Conservation (phyloP, 1,140 invertebrate genomes). For the Lutraria rhynchaena region DNA sequence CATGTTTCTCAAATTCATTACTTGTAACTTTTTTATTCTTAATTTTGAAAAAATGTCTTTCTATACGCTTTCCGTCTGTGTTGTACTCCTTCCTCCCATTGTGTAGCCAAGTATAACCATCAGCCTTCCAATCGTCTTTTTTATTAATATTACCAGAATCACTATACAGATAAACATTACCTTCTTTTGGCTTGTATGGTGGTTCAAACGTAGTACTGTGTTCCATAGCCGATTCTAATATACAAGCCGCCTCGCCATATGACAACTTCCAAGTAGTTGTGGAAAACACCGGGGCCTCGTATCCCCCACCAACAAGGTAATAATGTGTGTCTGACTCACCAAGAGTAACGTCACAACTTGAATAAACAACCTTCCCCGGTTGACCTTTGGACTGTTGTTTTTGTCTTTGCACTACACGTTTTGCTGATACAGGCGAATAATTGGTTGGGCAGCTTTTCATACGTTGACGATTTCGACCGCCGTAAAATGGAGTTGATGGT, state of each 20-base stretch:
- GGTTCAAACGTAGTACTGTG: background rate
- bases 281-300: slow-evolving; percentile 9
- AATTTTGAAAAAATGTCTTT: slow-evolving; percentile 26
- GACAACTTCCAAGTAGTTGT: slow-evolving; percentile 3
- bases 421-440: background rate
- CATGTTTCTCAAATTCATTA: slow-evolving; percentile 22
- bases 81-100: slow-evolving; percentile 27
- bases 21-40: slow-evolving; percentile 10
- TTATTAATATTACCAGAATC: slow-evolving; percentile 23
- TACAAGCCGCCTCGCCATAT: slow-evolving; percentile 30
- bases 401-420: background rate
- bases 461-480: background rate
- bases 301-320: slow-evolving; percentile 9
- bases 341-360: background rate
- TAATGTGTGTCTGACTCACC: background rate
- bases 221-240: slow-evolving; percentile 5
- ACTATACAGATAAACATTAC: slow-evolving; percentile 23
- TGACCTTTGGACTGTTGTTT: too few relatives aligned
- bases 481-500: too few relatives aligned
- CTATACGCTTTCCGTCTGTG: slow-evolving; percentile 3
- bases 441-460: background rate
- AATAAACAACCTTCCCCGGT: background rate
- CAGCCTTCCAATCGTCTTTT: slow-evolving; percentile 33
- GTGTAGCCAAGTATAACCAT: slow-evolving; percentile 39
- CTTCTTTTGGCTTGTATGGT: slow-evolving; percentile 28